Base-by-base conservation (phyloP, 2,888 invertebrate species). In the Colostygia pectinataria region DNA sequence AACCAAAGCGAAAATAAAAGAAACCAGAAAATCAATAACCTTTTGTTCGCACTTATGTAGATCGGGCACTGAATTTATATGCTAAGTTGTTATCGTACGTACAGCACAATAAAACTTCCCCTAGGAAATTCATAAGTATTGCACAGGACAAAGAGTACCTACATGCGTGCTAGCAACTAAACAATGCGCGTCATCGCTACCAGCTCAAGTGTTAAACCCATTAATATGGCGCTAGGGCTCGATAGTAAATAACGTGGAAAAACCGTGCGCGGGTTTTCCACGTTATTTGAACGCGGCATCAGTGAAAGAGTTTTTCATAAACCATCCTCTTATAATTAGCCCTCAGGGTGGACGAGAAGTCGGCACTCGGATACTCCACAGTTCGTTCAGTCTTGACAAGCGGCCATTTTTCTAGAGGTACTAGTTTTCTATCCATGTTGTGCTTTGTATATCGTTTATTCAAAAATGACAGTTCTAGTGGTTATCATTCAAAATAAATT, bases 41-140 rank as follows among this genome's bases (percentile, higher is more conserved):
- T 10, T 43, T 38, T 38, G 39, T 37, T 37, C 29, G 23, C 31
- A 39, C 40, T 14, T 50, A 56, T 56, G 52, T 38, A 38, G 33
- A 52, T 52, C 25, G 37, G 18, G 46, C 28, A n/a, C 46, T 49
- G 51, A 58, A 59, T 57, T 56, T 68, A 67, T 73, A 66, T 69
- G 68, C 66, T 70, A 74, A 71, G 68, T 73, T 70, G 73, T 77
- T 78, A 73, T 75, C 70, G 72, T 75, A 73, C 59, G 65, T 63
- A 59, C 68, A 65, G 65, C 48, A 76, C 71, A 76, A 77, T 77
- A 80, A 75, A 71, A 64, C 68, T 70, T 79, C 77, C 80, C 83
- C 81, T 80, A 79, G 80, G 74, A 83, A 83, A 83, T 80, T 83
- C 80, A 83, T 77, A 82, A 86, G 83, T 85, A 86, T 82, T 78